Conservation (phyloP, 2,888 invertebrate genomes). For the Linnaemya vulpina region DNA sequence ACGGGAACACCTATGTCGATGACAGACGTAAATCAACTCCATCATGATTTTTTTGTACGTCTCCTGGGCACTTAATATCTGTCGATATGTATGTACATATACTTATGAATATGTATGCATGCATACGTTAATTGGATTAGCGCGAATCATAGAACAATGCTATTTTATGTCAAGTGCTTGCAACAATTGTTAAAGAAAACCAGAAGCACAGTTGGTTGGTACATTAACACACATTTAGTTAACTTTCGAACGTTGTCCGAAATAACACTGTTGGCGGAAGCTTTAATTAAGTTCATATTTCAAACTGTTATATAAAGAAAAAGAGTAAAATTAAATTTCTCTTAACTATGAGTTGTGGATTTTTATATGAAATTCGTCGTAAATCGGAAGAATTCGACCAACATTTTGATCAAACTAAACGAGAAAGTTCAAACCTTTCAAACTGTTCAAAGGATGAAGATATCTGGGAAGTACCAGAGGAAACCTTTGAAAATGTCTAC, state of each 20-base stretch:
- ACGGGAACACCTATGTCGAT: too few species aligned
- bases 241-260: conserved; percentile 55
- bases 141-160: conserved; percentile 49
- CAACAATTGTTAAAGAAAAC: conserved; percentile 44
- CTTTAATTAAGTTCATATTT: not conserved
- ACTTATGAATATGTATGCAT: not conserved
- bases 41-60: too few species aligned
- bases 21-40: too few species aligned
- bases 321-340: conserved; percentile 3
- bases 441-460: conserved; percentile 66
- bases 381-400: conserved; percentile 68
- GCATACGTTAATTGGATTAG: conserved; percentile 73
- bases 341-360: conserved; percentile 68
- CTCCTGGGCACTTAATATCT: too few species aligned
- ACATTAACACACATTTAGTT: conserved; percentile 63
- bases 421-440: conserved; percentile 53
- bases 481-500: conserved; percentile 70
- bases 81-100: not conserved
- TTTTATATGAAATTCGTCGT: conserved; percentile 69
- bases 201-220: conserved; percentile 48
- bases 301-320: conserved; percentile 35
- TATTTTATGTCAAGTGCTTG: conserved; percentile 73
- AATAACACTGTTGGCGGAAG: conserved; percentile 26
- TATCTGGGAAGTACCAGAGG: conserved; percentile 69
- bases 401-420: conserved; percentile 45